Conservation (phyloP, 2,797 vertebrate species). For the Clarias platycephalus region DNA sequence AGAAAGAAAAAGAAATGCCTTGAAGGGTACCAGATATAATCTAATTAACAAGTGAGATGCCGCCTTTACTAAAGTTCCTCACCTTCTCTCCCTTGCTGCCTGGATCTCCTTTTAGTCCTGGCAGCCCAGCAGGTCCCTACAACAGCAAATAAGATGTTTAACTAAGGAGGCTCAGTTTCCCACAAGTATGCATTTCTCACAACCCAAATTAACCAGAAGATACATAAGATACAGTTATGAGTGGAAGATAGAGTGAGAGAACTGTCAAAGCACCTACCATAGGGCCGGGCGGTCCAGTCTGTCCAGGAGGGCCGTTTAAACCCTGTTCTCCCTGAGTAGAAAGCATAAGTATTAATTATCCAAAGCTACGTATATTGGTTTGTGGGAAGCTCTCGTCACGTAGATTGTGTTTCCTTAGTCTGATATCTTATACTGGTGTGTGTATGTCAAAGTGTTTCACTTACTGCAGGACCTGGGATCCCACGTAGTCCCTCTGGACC, state of each 20-base stretch:
- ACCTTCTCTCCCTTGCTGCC: constrained; percentile 91
- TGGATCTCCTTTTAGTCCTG: constrained; percentile 86
- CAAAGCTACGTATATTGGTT: constrained; percentile 19
- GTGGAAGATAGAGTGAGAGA: constrained; percentile 29
- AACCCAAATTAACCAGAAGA: constrained; percentile 35
- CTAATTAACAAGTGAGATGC: background rate
- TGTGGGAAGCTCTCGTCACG: constrained; percentile 12
- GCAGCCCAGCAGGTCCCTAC: constrained; percentile 88
- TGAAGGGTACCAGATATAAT: background rate
- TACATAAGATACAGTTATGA: constrained; percentile 29
- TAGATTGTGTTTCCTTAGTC: background rate
- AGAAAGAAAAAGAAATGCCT: background rate
- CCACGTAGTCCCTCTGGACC: constrained; percentile 86
- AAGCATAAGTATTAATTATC: constrained; percentile 23
- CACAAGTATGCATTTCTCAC: constrained; percentile 22
- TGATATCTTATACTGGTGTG: constrained; percentile 3
- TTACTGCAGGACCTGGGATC: constrained; percentile 87
- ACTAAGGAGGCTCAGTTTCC: constrained; percentile 24
- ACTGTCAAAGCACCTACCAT: constrained; percentile 71
- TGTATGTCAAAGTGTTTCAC: constrained; percentile 57
- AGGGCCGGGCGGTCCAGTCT: constrained; percentile 86
- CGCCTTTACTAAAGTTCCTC: constrained; percentile 45
- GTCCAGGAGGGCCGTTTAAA: constrained; percentile 82
- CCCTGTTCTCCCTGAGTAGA: constrained; percentile 85
- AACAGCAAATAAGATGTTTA: constrained; percentile 36